Conservation (phyloP, 23 tunicate species). For the Trididemnum clinides region DNA sequence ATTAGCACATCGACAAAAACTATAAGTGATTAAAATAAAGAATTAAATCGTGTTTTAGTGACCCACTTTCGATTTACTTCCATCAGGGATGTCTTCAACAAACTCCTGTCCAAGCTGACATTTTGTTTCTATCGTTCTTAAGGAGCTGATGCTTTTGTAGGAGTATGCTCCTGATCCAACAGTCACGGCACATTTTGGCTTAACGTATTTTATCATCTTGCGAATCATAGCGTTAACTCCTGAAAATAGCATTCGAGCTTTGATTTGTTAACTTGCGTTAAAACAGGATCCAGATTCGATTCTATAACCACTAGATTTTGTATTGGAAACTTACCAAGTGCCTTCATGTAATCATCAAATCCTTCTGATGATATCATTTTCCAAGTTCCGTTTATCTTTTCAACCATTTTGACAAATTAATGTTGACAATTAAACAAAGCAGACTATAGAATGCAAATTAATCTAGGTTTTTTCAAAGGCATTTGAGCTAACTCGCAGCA, state of each 20-base stretch:
- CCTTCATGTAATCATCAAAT: conserved; percentile 77
- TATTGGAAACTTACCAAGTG: conserved; percentile 67
- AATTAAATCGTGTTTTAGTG: too few relatives aligned
- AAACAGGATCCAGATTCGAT: too few relatives aligned
- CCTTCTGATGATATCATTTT: conserved; percentile 52
- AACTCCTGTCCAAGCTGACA: conserved; percentile 64
- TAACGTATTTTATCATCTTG: conserved; percentile 55
- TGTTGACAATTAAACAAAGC: too few relatives aligned
- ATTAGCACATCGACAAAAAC: too few relatives aligned
- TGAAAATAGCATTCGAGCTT: too few relatives aligned
- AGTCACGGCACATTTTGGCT: conserved; percentile 42
- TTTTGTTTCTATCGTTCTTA: conserved; percentile 43
- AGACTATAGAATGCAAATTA: too few relatives aligned
- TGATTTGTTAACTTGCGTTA: too few relatives aligned
- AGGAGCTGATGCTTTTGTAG: conserved; percentile 60
- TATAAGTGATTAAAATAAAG: too few relatives aligned
- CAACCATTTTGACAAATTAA: conserved; percentile 5
- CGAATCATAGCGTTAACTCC: conserved; percentile 52
- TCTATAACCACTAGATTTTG: neutral
- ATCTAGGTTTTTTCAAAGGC: too few relatives aligned
- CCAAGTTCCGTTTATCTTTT: conserved; percentile 63
- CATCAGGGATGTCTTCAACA: conserved; percentile 67
- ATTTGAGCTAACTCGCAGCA: too few relatives aligned
- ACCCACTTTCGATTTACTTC: conserved; percentile 52
- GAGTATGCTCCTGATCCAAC: conserved; percentile 24